Evolutionary conservation across 2,797 vertebrate genomes (phyloP), one percentile per base, ranked within the genome.

Genomic region (Salmo trutta): DNA sequence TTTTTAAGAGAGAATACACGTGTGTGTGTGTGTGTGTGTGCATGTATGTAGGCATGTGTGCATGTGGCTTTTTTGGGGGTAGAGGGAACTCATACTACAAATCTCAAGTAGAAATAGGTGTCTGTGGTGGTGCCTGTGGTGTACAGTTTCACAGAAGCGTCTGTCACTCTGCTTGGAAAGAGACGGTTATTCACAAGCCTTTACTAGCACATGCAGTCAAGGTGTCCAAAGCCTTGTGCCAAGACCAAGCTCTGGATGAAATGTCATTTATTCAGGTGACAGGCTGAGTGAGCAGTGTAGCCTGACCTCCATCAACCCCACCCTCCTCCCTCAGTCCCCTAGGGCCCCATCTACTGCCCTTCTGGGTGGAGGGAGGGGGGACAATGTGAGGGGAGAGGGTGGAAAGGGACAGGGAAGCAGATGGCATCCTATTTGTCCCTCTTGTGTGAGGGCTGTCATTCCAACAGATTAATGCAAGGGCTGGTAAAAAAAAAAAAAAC

Each of bases 381-480:
- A 74, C 73, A 52, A 83, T 31, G 79, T 82, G 76, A 71, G 82
- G 87, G 82, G 81, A 78, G 88, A 85, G 87, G 78, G 90, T 89
- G 91, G 90, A 93, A 91, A 95, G 86, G 88, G 90, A 91, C 85
- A 84, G 92, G 93, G 91, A 93, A 95, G 95, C 98, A 99, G 98
- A 98, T 98, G 97, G 97, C 91, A 93, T 89, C 87, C 87, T 94
- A 90, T 90, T 94, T 95, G 94, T 92, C 91, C 93, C 93, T 87
- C 91, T 89, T 92, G 91, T 87, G 86, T 93, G 94, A 94, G 93
- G 93, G 85, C 96, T 96, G 96, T 96, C 96, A 94, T 92, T 95
- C 93, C 94, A 92, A 90, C 95, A 95, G 96, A 97, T 97, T 97
- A 98, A 97, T 97, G 95, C 91, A 92, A 82, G 94, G 94, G 89